Base-by-base conservation (phyloP, 1,140 invertebrate genomes). In the Drepana arcuata region DNA sequence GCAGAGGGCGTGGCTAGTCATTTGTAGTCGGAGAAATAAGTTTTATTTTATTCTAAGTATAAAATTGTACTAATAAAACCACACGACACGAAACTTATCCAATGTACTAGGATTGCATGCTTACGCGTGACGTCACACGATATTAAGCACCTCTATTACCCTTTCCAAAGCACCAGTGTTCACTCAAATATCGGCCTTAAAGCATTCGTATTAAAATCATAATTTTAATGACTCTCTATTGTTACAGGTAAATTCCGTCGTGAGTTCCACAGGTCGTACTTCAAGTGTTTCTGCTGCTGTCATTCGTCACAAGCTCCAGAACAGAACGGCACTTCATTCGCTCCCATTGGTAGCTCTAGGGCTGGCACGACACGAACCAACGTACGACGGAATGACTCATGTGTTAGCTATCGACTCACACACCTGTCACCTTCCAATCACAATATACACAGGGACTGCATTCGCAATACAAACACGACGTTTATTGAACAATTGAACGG, bases 211-310 rank as follows among this genome's bases (percentile, higher is more conserved):
- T n/a, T n/a, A n/a, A n/a, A n/a, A n/a, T n/a, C n/a, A n/a, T n/a
- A n/a, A n/a, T n/a, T n/a, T n/a, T n/a, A n/a, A n/a, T n/a, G n/a
- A n/a, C 10, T 48, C 10, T 49, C 26, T 5, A 16, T 39, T 28
- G 75, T 70, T 86, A 10, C 81, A 90, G 88, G 87, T 14, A 89
- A 90, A 78, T 90, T 89, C 63, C 86, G 88, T 1, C 67, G 80
- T n/a, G 81, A 84, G 46, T 84, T 84, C 51, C 69, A 83, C 45
- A 63, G 80, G 21, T 84, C 83, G 0, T 84, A 83, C 57, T 84
- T 84, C 72, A 81, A 83, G 48, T 84, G 79, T 27, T 66, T 80
- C 42, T 83, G 83, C 46, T 82, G 80, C 32, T 83, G 81, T 13
- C 54, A 55, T 12, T 37, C 47, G 0, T 28, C 57, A 0, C 31